Conservation (phyloP, 2,797 vertebrate genomes). For the Emys orbicularis region DNA sequence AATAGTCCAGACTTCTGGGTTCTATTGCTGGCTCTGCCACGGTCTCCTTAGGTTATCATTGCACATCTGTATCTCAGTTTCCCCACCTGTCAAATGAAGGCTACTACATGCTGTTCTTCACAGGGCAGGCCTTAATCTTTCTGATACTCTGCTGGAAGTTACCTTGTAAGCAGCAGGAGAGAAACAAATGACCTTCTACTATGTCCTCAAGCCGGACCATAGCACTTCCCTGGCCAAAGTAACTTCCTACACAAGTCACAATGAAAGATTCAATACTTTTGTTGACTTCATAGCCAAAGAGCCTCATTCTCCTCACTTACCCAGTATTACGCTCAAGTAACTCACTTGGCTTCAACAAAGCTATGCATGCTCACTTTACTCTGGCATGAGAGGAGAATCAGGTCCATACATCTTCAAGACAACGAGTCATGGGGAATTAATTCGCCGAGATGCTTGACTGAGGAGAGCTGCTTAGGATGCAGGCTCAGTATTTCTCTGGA, state of each 20-base stretch:
- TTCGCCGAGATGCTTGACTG: not conserved
- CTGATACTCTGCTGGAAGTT: not conserved
- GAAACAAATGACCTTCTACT: not conserved
- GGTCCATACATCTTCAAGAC: not conserved
- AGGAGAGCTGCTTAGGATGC: slow-evolving; percentile 47
- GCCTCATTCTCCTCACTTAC: not conserved
- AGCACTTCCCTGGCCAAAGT: not conserved
- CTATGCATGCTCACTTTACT: not conserved
- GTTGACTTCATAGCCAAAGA: not conserved
- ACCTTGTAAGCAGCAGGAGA: not conserved
- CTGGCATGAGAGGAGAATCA: not conserved
- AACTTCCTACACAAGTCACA: not conserved
- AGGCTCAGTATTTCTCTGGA: slow-evolving; percentile 38
- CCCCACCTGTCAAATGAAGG: not conserved
- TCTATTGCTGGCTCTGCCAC: not conserved
- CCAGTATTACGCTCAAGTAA: not conserved
- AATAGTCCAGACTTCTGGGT: not conserved
- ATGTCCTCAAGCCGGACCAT: not conserved
- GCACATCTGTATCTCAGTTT: fast-evolving
- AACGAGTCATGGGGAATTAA: not conserved
- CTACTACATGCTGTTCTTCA: not conserved
- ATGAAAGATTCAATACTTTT: not conserved
- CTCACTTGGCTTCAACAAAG: not conserved
- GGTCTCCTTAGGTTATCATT: not conserved
- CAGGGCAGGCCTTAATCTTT: not conserved